Percentiles rank a stretch among this genome's conserved stretches.
Evolutionary conservation across 2,888 invertebrate genomes (phyloP).

Genomic region (Odontomyia ornata): DNA sequence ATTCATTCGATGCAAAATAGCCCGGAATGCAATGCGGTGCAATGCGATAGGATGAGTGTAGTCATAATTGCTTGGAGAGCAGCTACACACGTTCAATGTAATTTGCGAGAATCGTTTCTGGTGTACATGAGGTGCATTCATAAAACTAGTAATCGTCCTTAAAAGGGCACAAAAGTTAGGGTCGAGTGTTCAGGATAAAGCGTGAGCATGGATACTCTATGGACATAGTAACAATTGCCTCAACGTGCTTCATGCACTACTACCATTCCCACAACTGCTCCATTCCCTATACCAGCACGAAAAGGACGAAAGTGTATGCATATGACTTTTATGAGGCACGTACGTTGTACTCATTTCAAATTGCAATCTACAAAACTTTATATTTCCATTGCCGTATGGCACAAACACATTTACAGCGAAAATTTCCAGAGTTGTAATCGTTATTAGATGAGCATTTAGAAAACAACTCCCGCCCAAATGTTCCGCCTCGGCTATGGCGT

Average conservation of each 20-base stretch:
- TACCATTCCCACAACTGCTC: not conserved
- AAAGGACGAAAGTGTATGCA: slow-evolving; percentile 8
- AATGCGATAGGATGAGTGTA: slow-evolving; percentile 28
- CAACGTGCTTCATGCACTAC: slow-evolving; percentile 14
- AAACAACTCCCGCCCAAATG: not conserved
- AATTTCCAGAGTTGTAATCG: slow-evolving; percentile 37
- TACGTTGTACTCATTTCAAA: slow-evolving; percentile 40
- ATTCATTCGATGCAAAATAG: not conserved
- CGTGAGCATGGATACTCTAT: slow-evolving; percentile 31
- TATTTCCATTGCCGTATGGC: slow-evolving; percentile 25
- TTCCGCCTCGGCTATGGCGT: not conserved
- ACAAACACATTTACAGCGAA: slow-evolving; percentile 28
- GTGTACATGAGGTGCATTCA: slow-evolving; percentile 42
- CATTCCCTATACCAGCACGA: not conserved
- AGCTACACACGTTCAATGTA: slow-evolving; percentile 36
- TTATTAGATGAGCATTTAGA: slow-evolving; percentile 34
- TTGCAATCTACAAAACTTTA: slow-evolving; percentile 40
- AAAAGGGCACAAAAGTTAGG: slow-evolving; percentile 8
- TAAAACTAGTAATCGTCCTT: slow-evolving; percentile 39
- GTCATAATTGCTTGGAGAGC: slow-evolving; percentile 20
- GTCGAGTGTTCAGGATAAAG: slow-evolving; percentile 1
- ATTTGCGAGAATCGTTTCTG: slow-evolving; percentile 39
- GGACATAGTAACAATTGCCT: slow-evolving; percentile 42
- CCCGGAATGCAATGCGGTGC: not conserved
- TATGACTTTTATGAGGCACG: slow-evolving; percentile 38